phyloP scores from a whole-genome alignment of 2,113 vertebrate species.

The Cricetomys ansorgei region DNA sequence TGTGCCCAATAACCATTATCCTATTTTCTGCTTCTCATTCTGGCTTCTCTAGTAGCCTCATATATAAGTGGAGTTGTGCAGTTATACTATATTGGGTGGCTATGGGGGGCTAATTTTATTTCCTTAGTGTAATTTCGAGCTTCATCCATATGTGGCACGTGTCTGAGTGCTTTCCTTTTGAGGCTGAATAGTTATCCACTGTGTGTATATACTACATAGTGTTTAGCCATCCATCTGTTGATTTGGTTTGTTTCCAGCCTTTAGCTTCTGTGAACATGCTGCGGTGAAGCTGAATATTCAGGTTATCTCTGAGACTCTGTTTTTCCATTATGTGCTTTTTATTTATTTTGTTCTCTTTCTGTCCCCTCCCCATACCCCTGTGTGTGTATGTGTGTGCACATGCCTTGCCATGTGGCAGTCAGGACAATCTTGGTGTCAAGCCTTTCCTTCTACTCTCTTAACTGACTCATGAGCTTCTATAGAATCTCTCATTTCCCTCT shows the following conservation, averaged over 20 bases:
- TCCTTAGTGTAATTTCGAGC: not conserved
- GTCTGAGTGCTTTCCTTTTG: not conserved
- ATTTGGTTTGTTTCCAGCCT: not conserved
- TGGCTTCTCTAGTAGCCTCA: not conserved
- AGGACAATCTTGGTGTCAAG: not conserved
- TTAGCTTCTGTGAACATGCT: not conserved
- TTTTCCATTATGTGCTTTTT: not conserved
- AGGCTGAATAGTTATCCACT: not conserved
- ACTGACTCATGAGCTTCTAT: not conserved
- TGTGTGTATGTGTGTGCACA: not conserved
- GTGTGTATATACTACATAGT: not conserved
- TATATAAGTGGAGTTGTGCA: not conserved
- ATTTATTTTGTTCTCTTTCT: not conserved
- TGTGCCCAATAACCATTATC: not conserved
- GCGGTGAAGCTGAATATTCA: not conserved
- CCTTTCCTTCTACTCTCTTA: not conserved
- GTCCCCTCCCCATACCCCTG: no score
- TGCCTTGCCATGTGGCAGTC: not conserved
- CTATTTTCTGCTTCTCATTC: not conserved
- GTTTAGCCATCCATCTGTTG: not conserved
- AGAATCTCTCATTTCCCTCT: not conserved
- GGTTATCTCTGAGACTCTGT: not conserved
- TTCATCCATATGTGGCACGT: not conserved
- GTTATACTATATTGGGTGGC: not conserved
- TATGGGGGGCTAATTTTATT: not conserved